Conservation (phyloP, 2,113 vertebrate species). For the Macaca nemestrina region DNA sequence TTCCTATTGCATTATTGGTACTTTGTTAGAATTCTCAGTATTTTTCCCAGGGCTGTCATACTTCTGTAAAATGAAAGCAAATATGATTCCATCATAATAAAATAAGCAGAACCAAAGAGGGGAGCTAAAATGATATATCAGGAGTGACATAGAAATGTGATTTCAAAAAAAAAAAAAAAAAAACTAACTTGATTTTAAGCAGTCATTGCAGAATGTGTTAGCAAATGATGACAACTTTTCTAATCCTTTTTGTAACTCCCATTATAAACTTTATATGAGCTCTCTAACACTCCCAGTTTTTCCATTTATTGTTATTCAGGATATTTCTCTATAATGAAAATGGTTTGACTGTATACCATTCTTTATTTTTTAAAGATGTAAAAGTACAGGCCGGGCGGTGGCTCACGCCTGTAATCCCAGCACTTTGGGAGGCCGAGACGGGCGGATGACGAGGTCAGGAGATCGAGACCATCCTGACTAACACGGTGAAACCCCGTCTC, state of each 20-base stretch:
- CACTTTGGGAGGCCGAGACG: too few relatives aligned
- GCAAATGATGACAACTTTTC: not conserved
- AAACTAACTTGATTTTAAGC: not conserved
- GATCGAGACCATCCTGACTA: too few relatives aligned
- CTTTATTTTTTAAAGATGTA: not conserved
- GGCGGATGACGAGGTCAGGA: too few relatives aligned
- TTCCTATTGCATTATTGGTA: not conserved
- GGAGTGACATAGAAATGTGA: not conserved
- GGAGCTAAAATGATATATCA: not conserved
- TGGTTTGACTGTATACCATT: not conserved
- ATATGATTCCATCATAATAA: not conserved
- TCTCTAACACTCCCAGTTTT: not conserved
- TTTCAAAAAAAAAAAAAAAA: not conserved
- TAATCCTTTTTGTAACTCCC: not conserved
- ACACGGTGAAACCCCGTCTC: too few relatives aligned
- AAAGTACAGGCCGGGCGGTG: not conserved
- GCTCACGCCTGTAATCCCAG: too few relatives aligned
- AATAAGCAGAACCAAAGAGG: conserved; percentile 21
- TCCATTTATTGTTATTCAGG: not conserved
- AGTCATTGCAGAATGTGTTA: not conserved
- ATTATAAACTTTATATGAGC: not conserved
- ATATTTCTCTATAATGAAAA: not conserved
- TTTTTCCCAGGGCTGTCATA: conserved; percentile 24
- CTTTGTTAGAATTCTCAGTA: not conserved
- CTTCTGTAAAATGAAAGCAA: conserved; percentile 69